A percentile compares a stretch with the other conserved stretches of the same genome.
Conservation (phyloP, 2,113 vertebrate genomes). For the Scytalopus superciliaris region DNA sequence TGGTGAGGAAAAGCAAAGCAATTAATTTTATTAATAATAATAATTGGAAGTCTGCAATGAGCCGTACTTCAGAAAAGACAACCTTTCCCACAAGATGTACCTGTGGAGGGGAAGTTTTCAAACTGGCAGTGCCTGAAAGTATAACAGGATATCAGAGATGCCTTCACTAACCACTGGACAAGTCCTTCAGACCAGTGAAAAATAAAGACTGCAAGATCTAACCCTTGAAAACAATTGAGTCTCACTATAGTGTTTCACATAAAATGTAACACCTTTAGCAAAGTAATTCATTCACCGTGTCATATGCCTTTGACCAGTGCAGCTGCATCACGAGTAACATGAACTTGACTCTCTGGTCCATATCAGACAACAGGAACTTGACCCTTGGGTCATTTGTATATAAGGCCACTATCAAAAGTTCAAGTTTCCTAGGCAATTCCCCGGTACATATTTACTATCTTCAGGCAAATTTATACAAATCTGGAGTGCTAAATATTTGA, state of each 20-base stretch:
- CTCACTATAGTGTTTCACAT: neutral
- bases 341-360: neutral
- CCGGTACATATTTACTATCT: neutral
- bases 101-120: neutral
- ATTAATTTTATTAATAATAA: neutral
- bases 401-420: neutral
- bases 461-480: neutral
- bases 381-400: neutral
- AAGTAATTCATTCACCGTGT: neutral
- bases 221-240: neutral
- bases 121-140: neutral
- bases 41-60: neutral
- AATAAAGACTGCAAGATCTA: neutral
- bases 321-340: neutral
- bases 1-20: neutral
- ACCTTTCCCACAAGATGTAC: rapidly evolving
- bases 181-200: neutral
- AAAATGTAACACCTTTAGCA: neutral
- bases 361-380: neutral
- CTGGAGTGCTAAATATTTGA: neutral
- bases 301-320: neutral
- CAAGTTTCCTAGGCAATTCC: neutral
- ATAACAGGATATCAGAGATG: neutral
- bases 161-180: neutral
- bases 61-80: rapidly evolving